Base-by-base conservation (phyloP, 2,113 vertebrate genomes). In the Narcine bancroftii region DNA sequence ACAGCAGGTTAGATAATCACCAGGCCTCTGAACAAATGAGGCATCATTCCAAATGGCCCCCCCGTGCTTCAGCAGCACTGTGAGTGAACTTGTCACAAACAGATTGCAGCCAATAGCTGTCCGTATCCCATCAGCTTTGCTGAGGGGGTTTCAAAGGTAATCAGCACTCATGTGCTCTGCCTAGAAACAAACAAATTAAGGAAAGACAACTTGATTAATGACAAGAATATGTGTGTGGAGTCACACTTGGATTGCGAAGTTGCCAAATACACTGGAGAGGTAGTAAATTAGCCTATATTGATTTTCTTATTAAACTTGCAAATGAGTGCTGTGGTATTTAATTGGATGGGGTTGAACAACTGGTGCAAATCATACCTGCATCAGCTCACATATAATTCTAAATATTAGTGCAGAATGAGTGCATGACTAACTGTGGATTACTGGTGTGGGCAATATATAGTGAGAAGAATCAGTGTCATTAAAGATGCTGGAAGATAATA, bases 181-280 rank as follows among this genome's bases (percentile, higher is more conserved):
- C 29, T 3, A 85, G 29, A 85, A 60, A 85, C 81, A 56, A 50
- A 85, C 47, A 85, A 85, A 85, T 56, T 85, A 85, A 77, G 81
- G 50, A 56, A 56, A 85, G 24, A 50, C 47, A 85, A n/a, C 81
- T 56, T 50, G 81, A 85, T 85, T 85, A 50, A 85, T 85, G 47
- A 13, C 81, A 50, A 26, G 7, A 53, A 56, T 56, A 85, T 56
- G 81, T 56, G 81, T 6, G 81, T 17, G 33, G 50, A 56, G 81
- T 56, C 47, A 85, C 47, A 56, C 53, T 85, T 50, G 45, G 24
- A 29, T 15, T 85, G 81, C 4, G 81, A 85, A 56, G 81, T 85
- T 53, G 81, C 2, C 50, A 56, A 50, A 26, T 85, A 33, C 81
- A 50, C 47, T 53, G 19, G 81, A n/a, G 81, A 56, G 50, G 56